Evolutionary conservation across 2,113 vertebrate species (phyloP), one percentile per base, ranked within the genome.

Genomic region (Plotosus lineatus): DNA sequence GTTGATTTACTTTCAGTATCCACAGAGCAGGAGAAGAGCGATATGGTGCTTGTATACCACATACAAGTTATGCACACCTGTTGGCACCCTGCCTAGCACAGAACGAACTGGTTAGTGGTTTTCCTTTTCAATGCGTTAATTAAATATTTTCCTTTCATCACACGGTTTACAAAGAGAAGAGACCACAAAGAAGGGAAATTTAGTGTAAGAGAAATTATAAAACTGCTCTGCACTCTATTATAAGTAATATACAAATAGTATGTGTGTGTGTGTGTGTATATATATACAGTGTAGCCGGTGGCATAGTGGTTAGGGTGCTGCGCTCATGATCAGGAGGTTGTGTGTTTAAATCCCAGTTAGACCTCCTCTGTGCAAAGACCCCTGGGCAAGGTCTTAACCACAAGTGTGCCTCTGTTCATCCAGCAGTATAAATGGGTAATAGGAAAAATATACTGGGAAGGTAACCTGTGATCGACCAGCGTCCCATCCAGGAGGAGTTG

Each of bases 241-340:
- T 92, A 92, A 87, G 77, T 85, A 42, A 79, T 93, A 89, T 92
- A 91, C 87, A 92, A n/a, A n/a, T n/a, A n/a, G n/a, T n/a, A n/a
- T n/a, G n/a, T n/a, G n/a, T n/a, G n/a, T n/a, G n/a, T n/a, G n/a
- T n/a, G n/a, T n/a, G n/a, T n/a, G n/a, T n/a, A n/a, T n/a, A n/a
- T n/a, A n/a, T n/a, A n/a, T n/a, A n/a, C n/a, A n/a, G n/a, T n/a
- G n/a, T n/a, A n/a, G n/a, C n/a, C n/a, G n/a, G n/a, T n/a, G n/a
- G n/a, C n/a, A n/a, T n/a, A n/a, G n/a, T n/a, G n/a, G n/a, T n/a
- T n/a, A n/a, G n/a, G n/a, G n/a, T n/a, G n/a, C n/a, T n/a, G n/a
- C n/a, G n/a, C n/a, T n/a, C n/a, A n/a, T n/a, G n/a, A n/a, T n/a
- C n/a, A n/a, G n/a, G n/a, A n/a, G n/a, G n/a, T n/a, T n/a, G n/a